These are phyloP conservation scores for Cantharis lateralis DNA, from an alignment of 2,888 invertebrate species.

Conservation along the genomic window DNA sequence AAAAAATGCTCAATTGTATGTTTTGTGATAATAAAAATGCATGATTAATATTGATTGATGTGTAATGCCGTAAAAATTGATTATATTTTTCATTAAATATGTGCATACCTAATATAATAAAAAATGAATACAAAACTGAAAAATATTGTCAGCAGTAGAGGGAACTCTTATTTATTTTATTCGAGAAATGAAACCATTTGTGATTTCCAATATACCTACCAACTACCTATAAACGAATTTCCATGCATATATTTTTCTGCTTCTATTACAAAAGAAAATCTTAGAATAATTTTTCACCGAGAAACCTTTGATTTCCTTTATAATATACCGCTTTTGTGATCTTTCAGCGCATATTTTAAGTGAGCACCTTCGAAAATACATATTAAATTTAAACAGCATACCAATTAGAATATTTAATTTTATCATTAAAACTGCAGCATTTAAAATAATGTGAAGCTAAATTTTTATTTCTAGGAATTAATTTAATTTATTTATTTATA, in stretches of 20 bases:
- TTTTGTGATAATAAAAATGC: not conserved
- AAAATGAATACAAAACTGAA: not conserved
- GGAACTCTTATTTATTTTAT: slow-evolving; percentile 1
- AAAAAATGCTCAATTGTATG: too few relatives aligned
- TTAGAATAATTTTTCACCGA: slow-evolving; percentile 1
- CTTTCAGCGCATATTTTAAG: not conserved
- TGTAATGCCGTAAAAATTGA: not conserved
- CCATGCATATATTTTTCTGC: slow-evolving; percentile 10
- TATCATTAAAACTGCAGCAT: not conserved
- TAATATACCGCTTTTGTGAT: not conserved
- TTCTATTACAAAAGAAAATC: slow-evolving; percentile 13
- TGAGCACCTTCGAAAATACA: not conserved
- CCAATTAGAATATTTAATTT: not conserved
- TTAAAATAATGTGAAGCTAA: not conserved
- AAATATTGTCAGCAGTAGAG: not conserved
- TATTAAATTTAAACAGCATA: not conserved
- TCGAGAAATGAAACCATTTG: not conserved
- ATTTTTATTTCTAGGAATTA: not conserved
- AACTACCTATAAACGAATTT: slow-evolving; percentile 16
- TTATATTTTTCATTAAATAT: not conserved
- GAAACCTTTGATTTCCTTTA: slow-evolving; percentile 10
- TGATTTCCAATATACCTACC: slow-evolving; percentile 10
- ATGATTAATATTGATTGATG: not conserved
- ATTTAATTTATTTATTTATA: not conserved
- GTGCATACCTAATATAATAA: not conserved